Percentiles rank a stretch among this genome's conserved stretches.
phyloP scores from a whole-genome alignment of 2,797 vertebrate genomes.

The Telmatherina bonti region DNA sequence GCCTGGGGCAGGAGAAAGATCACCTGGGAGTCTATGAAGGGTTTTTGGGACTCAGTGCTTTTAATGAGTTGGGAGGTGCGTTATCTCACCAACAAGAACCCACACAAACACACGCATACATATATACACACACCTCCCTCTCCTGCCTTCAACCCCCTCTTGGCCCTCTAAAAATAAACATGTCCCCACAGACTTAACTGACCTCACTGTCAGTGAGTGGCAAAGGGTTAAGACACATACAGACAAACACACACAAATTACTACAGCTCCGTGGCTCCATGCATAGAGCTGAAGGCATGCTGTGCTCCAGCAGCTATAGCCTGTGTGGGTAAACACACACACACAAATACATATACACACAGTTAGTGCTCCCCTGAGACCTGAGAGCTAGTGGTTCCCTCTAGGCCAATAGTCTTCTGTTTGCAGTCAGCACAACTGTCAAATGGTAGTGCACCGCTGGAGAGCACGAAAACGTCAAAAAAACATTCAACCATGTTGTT shows the following conservation, averaged over 20 bases:
- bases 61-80: constrained; percentile 78
- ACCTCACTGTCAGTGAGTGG: constrained; percentile 81
- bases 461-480: constrained; percentile 66
- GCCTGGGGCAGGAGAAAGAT: constrained; percentile 67
- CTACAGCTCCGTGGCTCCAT: constrained; percentile 70
- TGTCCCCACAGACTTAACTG: constrained; percentile 79
- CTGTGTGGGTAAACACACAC: constrained; percentile 75
- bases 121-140: constrained; percentile 56
- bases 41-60: constrained; percentile 69
- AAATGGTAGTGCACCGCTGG: constrained; percentile 67
- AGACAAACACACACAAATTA: constrained; percentile 68
- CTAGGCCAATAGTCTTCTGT: constrained; percentile 74
- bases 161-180: constrained; percentile 83
- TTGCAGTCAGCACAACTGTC: constrained; percentile 70
- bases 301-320: constrained; percentile 71
- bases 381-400: constrained; percentile 70
- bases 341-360: constrained; percentile 61
- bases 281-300: constrained; percentile 64
- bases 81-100: constrained; percentile 76
- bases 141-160: constrained; percentile 64
- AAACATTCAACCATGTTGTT: constrained; percentile 73
- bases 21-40: constrained; percentile 70
- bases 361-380: constrained; percentile 70
- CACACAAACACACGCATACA: constrained; percentile 66
- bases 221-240: constrained; percentile 78